Evolutionary conservation across 2,888 invertebrate species (phyloP), one percentile per base, ranked within the genome.

Genomic region (Mylabris sibirica): DNA sequence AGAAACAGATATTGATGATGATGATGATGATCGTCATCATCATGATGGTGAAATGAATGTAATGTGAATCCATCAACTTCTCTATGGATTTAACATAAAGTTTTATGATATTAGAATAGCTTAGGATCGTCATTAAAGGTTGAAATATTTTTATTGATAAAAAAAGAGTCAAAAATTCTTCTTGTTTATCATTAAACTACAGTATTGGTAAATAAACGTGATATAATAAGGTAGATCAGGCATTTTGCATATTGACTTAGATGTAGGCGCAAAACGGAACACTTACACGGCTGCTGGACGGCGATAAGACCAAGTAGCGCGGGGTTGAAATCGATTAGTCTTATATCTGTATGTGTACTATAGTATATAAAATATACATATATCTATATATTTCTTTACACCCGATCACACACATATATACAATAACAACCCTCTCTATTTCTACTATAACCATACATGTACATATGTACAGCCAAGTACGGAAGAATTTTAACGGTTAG

Each of bases 301-400:
- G 77, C 74, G 82, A 82, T 82, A 82, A 82, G 82, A 76, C 76
- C 78, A 75, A 79, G 79, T 78, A 76, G 78, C 73, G 76, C 73
- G 76, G 74, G 71, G 72, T 73, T 72, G 70, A 75, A 79, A 80
- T 80, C 80, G 79, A 80, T 79, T 80, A 78, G 74, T 70, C 72
- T 72, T 74, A 74, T 57, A 57, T 57, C 57, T 57, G 14, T 57
- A 9, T 57, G 9, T 57, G 30, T 30, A n/a, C n/a, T n/a, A 30
- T 30, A 30, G 30, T 30, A 30, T 30, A 30, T 30, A 30, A 30
- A 30, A 30, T 30, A 30, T 30, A 30, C 30, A 30, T 30, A 30
- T 30, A 53, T 53, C 3, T 57, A 57, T 72, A 69, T 74, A 76
- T 78, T 77, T 76, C 74, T 74, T 76, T 75, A 74, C 67, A 74